Evolutionary conservation across 2,888 invertebrate species (phyloP), one percentile per base, ranked within the genome.

Genomic region (Lithophane leautieri): DNA sequence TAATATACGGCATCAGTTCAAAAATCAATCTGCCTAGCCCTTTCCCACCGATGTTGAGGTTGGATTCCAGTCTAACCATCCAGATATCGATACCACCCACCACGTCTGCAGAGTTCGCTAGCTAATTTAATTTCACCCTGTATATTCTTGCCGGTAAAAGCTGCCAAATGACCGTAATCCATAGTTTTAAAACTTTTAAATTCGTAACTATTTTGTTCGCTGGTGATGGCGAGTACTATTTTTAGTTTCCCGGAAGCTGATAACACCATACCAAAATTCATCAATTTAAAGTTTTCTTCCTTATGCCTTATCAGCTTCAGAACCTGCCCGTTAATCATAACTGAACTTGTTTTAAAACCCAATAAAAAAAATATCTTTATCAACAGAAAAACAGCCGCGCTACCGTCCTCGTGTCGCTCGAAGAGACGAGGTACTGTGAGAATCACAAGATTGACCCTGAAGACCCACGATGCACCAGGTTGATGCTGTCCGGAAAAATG

Each of bases 401-500:
- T 8, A 97, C 98, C 0, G 94, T 98, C n/a, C 94, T 98, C 81
- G 97, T 98, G 84, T 97, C 97, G 0, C 93, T 98, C 56, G 98
- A 98, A 69, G 97, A 98, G 94, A 97, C 97, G 4, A 93, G 95
- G 75, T 98, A 97, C 91, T 98, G 98, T 87, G 95, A 96, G 77
- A 90, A 91, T 12, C 94, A 97, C 82, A 91, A 96, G 67, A 97
- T 96, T 87, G 98, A 98, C 91, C 97, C 98, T 0, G 98, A 98
- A 94, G 98, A 98, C 92, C 98, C 98, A 0, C 95, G 98, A 61
- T 98, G 98, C 94, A 97, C 98, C 6, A 97, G 98, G 86, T 96
- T 98, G 7, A 97, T 98, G 89, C 94, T 98, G 2, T 97, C 97
- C 25, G 98, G 98, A 66, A 97, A 95, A 90, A 97, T 98, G 90